These are phyloP conservation scores for Aurelia aurita DNA, from an alignment of 30 jellyfish, hydroid and myxozoan genomes.

Conservation along the genomic window DNA sequence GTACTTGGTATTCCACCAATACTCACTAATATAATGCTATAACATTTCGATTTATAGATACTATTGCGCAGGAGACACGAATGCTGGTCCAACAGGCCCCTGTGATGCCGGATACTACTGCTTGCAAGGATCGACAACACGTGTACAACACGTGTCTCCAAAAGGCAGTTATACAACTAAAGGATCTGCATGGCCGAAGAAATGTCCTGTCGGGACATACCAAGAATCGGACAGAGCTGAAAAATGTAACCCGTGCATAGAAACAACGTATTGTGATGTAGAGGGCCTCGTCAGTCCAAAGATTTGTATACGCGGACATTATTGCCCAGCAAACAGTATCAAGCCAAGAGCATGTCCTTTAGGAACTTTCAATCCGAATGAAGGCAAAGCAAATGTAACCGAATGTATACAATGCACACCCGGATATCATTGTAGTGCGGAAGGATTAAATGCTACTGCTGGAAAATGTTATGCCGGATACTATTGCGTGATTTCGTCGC, in stretches of 20 bases:
- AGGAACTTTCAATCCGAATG: conserved; percentile 90
- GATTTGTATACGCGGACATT: conserved; percentile 87
- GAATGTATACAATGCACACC: conserved; percentile 86
- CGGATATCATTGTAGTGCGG: conserved; percentile 86
- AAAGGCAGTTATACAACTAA: conserved; percentile 77
- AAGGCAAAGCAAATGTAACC: conserved; percentile 71
- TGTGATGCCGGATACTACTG: conserved; percentile 97
- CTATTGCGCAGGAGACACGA: conserved; percentile 96
- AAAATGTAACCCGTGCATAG: conserved; percentile 82
- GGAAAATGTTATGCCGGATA: conserved; percentile 90
- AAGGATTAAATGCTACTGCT: conserved; percentile 80
- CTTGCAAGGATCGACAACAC: conserved; percentile 79
- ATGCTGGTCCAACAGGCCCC: conserved; percentile 98
- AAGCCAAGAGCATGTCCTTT: conserved; percentile 92
- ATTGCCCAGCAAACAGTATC: conserved; percentile 80
- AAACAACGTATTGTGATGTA: conserved; percentile 90
- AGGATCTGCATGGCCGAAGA: conserved; percentile 86
- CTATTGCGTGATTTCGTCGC: conserved; percentile 86
- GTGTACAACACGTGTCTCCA: conserved; percentile 80
- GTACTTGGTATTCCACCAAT: no score
- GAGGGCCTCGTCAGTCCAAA: conserved; percentile 83
- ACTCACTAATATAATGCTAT: background rate
- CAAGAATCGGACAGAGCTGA: conserved; percentile 82
- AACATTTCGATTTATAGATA: conserved; percentile 46
- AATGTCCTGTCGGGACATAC: conserved; percentile 92